Base-by-base conservation (phyloP, 1,140 invertebrate genomes). In the Drosophila eugracilis region DNA sequence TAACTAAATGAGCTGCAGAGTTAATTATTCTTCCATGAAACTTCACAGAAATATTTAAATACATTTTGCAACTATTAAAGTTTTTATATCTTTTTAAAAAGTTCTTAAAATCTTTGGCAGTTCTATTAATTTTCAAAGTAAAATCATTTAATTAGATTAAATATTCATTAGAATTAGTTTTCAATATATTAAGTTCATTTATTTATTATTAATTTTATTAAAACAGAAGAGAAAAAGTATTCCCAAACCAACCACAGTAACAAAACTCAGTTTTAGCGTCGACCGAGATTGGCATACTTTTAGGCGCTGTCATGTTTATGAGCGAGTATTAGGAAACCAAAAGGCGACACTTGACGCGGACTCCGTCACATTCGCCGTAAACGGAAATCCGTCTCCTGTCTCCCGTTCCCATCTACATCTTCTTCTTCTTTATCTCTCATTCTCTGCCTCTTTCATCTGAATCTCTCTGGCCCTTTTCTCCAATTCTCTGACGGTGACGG, bases 401-500 rank as follows among this genome's bases (percentile, higher is more conserved):
- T 12, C 44, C n/a, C 12, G 2, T n/a, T 9, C 22, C 34, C 26
- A 5, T 22, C 30, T 24, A 39, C 15, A 19, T 4, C 37, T 4
- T 9, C 21, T 5, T n/a, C 37, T n/a, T 17, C 37, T 17, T 14
- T 14, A 9, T 44, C 42, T 15, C 21, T 15, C n/a, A 5, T 52
- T 22, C 30, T 24, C 53, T 22, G 39, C 9, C 37, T 4, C 17
- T 41, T 5, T n/a, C 37, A n/a, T 17, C 37, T 17, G 19, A n/a
- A 9, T 44, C 42, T 15, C 21, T 15, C n/a, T n/a, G n/a, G 22
- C 7, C 14, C 5, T 3, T 12, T 7, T n/a, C 50, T 30, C 52
- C n/a, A 17, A 21, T 14, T 28, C 45, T 44, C 42, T 41, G 57
- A 19, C 45, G 70, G 72, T 73, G 77, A 77, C 81, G 77, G 81